A percentile compares a stretch with the other conserved stretches of the same genome.
These are phyloP conservation scores for Campylorhamphus procurvoides DNA, from an alignment of 2,113 vertebrate species.

Conservation along the genomic window DNA sequence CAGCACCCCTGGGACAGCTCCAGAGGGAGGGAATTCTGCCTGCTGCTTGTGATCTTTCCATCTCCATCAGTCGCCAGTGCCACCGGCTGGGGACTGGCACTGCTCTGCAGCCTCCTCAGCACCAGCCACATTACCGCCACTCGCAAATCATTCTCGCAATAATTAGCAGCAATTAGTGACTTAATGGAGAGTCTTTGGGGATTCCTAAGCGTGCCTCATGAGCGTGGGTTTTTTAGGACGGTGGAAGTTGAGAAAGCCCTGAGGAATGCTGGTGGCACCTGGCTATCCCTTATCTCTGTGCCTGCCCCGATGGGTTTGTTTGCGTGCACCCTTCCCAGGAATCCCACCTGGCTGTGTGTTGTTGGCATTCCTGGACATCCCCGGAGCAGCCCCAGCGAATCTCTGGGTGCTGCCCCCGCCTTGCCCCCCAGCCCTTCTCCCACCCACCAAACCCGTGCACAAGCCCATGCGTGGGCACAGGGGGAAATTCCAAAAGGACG, in stretches of 20 bases:
- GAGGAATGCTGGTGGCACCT: slow-evolving; percentile 33
- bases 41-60: neutral
- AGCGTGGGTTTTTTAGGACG: neutral
- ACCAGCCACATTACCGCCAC: neutral
- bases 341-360: neutral
- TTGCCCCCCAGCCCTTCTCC: neutral
- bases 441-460: accelerated
- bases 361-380: neutral
- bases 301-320: neutral
- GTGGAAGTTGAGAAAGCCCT: slow-evolving; percentile 49
- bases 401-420: accelerated
- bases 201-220: neutral
- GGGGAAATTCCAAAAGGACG: neutral
- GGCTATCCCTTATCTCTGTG: neutral
- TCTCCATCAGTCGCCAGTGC: neutral
- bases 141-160: slow-evolving; percentile 24
- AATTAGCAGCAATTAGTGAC: slow-evolving; percentile 55
- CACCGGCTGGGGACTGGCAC: neutral
- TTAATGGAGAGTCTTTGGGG: slow-evolving; percentile 41
- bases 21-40: accelerated
- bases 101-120: neutral
- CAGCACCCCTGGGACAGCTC: neutral
- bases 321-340: neutral
- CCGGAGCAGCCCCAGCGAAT: accelerated
- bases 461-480: accelerated